Percentiles rank a stretch among this genome's conserved stretches.
These are phyloP conservation scores for Coelinius sp. DNA, from an alignment of 2,888 invertebrate species.

Conservation along the genomic window DNA sequence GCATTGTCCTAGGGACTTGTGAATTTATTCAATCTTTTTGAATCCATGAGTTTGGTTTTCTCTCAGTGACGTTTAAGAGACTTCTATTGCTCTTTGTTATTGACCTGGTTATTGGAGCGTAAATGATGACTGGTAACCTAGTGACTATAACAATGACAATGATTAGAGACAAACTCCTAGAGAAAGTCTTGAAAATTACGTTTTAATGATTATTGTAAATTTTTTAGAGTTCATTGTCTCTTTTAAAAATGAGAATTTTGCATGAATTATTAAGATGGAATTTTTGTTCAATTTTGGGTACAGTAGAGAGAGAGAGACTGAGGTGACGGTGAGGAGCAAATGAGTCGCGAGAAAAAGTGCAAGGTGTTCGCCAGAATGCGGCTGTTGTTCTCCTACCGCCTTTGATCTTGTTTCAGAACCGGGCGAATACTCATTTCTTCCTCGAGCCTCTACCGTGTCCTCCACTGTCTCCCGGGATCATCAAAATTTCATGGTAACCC, in stretches of 20 bases:
- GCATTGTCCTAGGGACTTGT: not conserved
- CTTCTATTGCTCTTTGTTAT: not conserved
- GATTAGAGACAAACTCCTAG: not conserved
- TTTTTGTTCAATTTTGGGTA: not conserved
- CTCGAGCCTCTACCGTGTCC: conserved; percentile 7
- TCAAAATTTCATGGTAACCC: conserved; percentile 26
- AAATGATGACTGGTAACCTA: conserved; percentile 3
- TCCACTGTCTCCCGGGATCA: conserved; percentile 19
- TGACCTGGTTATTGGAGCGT: not conserved
- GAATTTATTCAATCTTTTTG: not conserved
- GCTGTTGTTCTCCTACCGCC: not conserved
- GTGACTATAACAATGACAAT: not conserved
- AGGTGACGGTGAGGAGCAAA: conserved; percentile 12
- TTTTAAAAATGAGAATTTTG: not conserved
- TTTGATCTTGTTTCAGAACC: conserved; percentile 20
- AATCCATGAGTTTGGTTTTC: too few relatives aligned
- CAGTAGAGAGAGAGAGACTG: not conserved
- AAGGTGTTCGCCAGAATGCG: not conserved
- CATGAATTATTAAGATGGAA: not conserved
- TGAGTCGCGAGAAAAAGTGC: conserved; percentile 7
- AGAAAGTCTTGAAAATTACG: conserved; percentile 9
- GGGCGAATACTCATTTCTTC: conserved; percentile 11
- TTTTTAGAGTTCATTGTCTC: not conserved
- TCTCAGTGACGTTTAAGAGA: too few relatives aligned
- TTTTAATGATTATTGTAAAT: not conserved